Conservation (phyloP, 2,113 vertebrate genomes). For the Chiloscyllium plagiosum region DNA sequence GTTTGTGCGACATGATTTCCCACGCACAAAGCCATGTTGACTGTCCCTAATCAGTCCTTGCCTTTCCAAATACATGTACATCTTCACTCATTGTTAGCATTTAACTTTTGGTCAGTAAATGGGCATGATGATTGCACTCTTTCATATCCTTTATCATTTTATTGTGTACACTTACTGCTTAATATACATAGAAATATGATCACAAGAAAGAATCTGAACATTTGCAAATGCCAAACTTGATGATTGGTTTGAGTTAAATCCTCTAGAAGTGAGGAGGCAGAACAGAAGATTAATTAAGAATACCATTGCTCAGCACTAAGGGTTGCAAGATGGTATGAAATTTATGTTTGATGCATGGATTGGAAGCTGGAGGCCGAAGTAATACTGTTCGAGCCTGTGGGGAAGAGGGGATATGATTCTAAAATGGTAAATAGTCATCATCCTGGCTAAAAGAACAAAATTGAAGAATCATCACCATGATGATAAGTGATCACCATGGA, state of each 20-base stretch:
- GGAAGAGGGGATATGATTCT: not conserved
- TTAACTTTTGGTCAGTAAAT: no score
- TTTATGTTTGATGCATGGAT: not conserved
- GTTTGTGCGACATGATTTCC: no score
- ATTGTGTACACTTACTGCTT: not conserved
- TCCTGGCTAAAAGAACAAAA: not conserved
- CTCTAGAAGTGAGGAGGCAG: no score
- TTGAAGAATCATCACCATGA: not conserved
- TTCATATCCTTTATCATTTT: not conserved
- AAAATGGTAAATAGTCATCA: not conserved
- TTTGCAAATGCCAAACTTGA: not conserved
- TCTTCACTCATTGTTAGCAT: not conserved
- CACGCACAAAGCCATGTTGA: no score
- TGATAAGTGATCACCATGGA: not conserved
- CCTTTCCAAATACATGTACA: no score
- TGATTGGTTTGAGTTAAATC: not conserved
- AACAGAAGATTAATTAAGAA: not conserved
- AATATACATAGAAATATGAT: not conserved
- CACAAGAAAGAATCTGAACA: not conserved
- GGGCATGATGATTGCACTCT: not conserved
- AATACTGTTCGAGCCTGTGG: no score
- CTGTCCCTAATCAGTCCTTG: no score
- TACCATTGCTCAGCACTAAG: not conserved
- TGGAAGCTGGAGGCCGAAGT: not conserved
- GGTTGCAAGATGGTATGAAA: not conserved